Percentiles rank a stretch among this genome's conserved stretches.
Conservation (phyloP, 2,113 vertebrate genomes). For the Siniperca knerii region DNA sequence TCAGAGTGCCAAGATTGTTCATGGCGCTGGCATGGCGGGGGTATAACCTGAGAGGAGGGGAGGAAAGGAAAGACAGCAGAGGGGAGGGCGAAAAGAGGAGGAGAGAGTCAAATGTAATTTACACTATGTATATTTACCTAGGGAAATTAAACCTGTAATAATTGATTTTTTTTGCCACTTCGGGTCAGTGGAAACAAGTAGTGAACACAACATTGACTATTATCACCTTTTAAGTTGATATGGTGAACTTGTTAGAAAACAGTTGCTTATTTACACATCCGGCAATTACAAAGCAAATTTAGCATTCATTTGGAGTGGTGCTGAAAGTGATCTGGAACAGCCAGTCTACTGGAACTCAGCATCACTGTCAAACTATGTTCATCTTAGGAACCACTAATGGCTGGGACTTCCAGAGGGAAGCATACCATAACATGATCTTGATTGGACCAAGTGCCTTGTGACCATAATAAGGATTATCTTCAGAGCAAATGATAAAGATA, state of each 20-base stretch:
- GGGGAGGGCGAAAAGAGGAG: not conserved
- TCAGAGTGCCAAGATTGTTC: constrained; percentile 96
- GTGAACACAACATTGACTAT: not conserved
- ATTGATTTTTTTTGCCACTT: not conserved
- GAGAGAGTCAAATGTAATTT: not conserved
- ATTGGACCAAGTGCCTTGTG: constrained; percentile 32
- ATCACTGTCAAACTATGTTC: not conserved
- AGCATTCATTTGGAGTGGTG: not conserved
- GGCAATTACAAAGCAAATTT: not conserved
- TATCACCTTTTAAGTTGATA: not conserved
- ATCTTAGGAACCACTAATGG: not conserved
- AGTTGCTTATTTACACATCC: not conserved
- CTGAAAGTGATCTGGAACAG: not conserved
- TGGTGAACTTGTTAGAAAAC: not conserved
- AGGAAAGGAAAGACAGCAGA: not conserved
- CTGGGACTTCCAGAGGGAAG: not conserved
- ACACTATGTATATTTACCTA: not conserved
- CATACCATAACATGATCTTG: constrained; percentile 18
- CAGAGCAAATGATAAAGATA: constrained; percentile 20
- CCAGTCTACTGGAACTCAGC: not conserved
- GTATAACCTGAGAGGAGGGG: constrained; percentile 86
- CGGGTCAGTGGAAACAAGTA: not conserved
- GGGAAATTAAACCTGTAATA: not conserved
- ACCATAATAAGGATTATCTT: constrained; percentile 33
- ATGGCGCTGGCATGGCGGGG: constrained; percentile 96